These are phyloP conservation scores for Rhegmatorhina hoffmannsi DNA, from an alignment of 2,113 vertebrate species.

Conservation along the genomic window DNA sequence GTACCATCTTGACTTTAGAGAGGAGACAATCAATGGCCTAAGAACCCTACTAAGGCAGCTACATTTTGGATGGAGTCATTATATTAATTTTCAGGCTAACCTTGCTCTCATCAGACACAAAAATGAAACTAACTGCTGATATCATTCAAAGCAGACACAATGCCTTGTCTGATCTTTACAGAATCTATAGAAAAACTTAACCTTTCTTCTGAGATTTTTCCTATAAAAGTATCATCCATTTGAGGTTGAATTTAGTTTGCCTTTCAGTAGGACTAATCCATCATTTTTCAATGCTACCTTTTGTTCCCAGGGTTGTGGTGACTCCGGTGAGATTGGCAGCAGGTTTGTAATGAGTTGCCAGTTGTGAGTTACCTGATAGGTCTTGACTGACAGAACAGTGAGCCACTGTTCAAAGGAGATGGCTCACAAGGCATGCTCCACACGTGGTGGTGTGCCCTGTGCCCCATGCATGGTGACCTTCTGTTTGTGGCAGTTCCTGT, in stretches of 20 bases:
- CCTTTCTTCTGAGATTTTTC: neutral
- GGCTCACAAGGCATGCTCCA: neutral
- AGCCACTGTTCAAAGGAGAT: neutral
- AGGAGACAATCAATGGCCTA: neutral
- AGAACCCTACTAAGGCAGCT: neutral
- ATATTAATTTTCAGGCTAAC: constrained; percentile 1
- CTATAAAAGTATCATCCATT: neutral
- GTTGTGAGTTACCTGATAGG: neutral
- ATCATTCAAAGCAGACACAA: neutral
- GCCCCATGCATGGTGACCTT: neutral
- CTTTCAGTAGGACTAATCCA: neutral
- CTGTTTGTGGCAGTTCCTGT: neutral
- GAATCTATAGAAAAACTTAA: neutral
- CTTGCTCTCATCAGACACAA: neutral
- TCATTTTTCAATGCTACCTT: neutral
- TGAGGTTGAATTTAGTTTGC: neutral
- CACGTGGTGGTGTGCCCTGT: neutral
- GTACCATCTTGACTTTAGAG: neutral
- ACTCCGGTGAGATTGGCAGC: neutral
- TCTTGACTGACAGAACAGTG: constrained; percentile 28
- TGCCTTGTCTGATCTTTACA: neutral
- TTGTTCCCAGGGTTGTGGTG: neutral
- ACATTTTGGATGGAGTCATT: neutral
- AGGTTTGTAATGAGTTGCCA: neutral
- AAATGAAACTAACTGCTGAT: neutral